Percentiles rank a stretch among this genome's conserved stretches.
Evolutionary conservation across 1,140 invertebrate species (phyloP).

Genomic region (Pemphigus obesinymphae): DNA sequence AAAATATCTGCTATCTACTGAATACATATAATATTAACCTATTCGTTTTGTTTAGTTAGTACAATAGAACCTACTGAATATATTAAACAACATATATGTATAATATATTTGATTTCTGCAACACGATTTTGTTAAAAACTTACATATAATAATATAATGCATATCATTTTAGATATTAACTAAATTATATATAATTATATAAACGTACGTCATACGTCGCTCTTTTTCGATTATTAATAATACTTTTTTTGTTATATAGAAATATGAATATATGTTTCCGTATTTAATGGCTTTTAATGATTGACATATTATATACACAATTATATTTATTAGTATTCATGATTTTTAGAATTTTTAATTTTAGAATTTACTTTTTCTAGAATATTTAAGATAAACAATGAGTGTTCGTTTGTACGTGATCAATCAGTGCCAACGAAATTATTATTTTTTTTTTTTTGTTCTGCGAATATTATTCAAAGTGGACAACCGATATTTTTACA

Average conservation of each 20-base stretch:
- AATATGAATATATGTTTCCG: not conserved
- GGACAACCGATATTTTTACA: not conserved
- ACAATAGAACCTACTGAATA: no score
- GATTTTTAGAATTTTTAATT: not conserved
- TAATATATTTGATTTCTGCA: no score
- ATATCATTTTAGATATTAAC: no score
- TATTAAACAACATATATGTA: no score
- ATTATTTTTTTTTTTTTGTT: not conserved
- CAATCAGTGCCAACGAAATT: not conserved
- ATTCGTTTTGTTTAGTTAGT: no score
- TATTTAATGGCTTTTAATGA: not conserved
- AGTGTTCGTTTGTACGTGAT: not conserved
- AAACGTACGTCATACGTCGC: no score
- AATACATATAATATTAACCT: no score
- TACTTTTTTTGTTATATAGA: not conserved
- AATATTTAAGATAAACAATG: slow-evolving; percentile 14
- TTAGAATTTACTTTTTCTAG: not conserved
- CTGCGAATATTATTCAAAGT: not conserved
- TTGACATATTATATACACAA: not conserved
- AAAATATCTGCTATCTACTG: no score
- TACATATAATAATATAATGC: no score
- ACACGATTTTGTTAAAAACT: no score
- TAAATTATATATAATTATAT: no score
- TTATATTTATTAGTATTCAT: not conserved
- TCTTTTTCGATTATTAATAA: no score